Conservation (phyloP, 2,888 invertebrate genomes). For the Dendrolimus houi region DNA sequence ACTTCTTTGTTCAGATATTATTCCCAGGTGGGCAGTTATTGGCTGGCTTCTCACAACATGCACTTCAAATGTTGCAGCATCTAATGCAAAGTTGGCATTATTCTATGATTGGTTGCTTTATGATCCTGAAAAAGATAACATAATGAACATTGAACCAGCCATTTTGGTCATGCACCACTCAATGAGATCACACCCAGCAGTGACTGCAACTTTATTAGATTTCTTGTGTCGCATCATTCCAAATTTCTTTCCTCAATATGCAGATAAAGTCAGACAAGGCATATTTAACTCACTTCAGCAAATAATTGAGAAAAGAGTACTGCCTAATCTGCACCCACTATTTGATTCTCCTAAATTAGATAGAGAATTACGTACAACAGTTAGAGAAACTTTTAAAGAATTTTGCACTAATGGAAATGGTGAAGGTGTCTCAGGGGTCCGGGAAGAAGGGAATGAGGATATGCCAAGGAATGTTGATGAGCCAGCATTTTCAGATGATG, state of each 20-base stretch:
- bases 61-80: conserved; percentile 91
- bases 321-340: conserved; percentile 89
- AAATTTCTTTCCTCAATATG: conserved; percentile 88
- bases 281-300: conserved; percentile 89
- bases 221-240: conserved; percentile 94
- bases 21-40: conserved; percentile 96
- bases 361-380: conserved; percentile 87
- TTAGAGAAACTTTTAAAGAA: conserved; percentile 94
- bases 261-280: conserved; percentile 87
- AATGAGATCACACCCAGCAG: conserved; percentile 92
- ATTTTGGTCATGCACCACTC: conserved; percentile 96
- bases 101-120: conserved; percentile 97
- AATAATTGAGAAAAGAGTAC: conserved; percentile 93
- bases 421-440: conserved; percentile 65
- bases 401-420: conserved; percentile 82
- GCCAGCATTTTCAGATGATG: conserved; percentile 90
- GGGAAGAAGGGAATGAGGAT: conserved; percentile 61
- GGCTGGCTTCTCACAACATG: conserved; percentile 95
- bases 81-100: conserved; percentile 92
- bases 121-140: conserved; percentile 93
- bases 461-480: conserved; percentile 75
- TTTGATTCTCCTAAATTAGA: conserved; percentile 93
- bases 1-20: conserved; percentile 93
- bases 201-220: conserved; percentile 92
- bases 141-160: conserved; percentile 97